These are phyloP conservation scores for Merluccius polli DNA, from an alignment of 2,797 vertebrate genomes.

Conservation along the genomic window DNA sequence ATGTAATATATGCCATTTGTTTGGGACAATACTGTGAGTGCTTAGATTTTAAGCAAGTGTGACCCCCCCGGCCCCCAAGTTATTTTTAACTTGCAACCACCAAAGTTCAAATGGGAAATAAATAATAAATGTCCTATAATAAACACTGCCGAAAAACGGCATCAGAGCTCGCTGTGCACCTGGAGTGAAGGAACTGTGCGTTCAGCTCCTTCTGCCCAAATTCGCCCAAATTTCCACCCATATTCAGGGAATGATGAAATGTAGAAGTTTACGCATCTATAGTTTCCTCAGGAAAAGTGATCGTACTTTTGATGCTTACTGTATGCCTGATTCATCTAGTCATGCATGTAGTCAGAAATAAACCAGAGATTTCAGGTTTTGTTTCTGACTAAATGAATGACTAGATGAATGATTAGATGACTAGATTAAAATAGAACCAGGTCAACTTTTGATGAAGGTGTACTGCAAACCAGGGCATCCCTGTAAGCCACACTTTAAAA, in stretches of 20 bases:
- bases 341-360: neutral
- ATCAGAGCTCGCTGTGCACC: neutral
- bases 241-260: neutral
- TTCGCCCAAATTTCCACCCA: neutral
- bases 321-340: neutral
- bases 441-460: neutral
- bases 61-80: too few species aligned
- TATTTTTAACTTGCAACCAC: neutral
- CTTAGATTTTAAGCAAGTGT: too few species aligned
- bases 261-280: neutral
- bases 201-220: neutral
- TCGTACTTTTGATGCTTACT: neutral
- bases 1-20: neutral
- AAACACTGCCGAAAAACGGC: neutral
- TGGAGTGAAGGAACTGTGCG: neutral
- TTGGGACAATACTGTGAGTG: neutral
- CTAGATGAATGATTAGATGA: too few species aligned
- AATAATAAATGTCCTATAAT: slow-evolving; percentile 1
- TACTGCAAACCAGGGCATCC: too few species aligned
- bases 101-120: neutral
- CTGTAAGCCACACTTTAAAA: too few species aligned
- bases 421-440: neutral
- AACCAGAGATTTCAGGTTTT: neutral
- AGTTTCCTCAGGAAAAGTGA: neutral
- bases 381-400: neutral